phyloP scores from a whole-genome alignment of 1,140 invertebrate genomes.

The Drosophila parvula region DNA sequence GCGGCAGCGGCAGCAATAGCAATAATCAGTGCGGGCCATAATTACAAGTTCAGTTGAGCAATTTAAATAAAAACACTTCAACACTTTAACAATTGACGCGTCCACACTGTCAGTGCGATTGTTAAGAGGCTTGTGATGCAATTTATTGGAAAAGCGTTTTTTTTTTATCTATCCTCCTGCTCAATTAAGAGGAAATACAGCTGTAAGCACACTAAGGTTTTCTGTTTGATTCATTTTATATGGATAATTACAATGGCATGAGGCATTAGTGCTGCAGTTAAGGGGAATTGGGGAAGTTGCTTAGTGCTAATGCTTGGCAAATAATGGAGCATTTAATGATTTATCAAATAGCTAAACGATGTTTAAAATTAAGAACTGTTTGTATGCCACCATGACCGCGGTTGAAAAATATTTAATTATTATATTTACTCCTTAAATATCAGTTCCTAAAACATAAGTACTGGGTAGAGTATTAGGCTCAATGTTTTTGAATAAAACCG shows the following conservation, averaged over 20 bases:
- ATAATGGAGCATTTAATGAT: constrained; percentile 35
- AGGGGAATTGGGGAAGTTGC: constrained; percentile 31
- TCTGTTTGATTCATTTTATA: constrained; percentile 27
- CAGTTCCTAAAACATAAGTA: not conserved
- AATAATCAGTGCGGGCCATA: constrained; percentile 59
- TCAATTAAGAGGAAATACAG: constrained; percentile 53
- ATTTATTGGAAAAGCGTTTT: constrained; percentile 73
- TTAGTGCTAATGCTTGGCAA: constrained; percentile 31
- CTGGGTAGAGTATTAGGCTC: constrained; percentile 7
- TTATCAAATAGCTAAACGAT: constrained; percentile 17
- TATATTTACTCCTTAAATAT: not conserved
- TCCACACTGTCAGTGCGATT: constrained; percentile 47
- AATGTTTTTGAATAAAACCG: constrained; percentile 20
- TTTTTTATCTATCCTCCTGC: constrained; percentile 26
- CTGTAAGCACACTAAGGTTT: constrained; percentile 28
- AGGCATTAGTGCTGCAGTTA: constrained; percentile 12
- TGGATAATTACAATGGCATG: constrained; percentile 46
- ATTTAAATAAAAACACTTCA: constrained; percentile 82
- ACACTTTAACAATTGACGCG: constrained; percentile 75
- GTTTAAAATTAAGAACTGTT: constrained; percentile 16
- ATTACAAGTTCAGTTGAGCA: constrained; percentile 80
- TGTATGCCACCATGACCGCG: constrained; percentile 9
- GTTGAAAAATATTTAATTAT: not conserved
- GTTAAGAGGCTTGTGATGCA: constrained; percentile 66
- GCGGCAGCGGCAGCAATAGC: constrained; percentile 40